Conservation (phyloP, 2,888 invertebrate species). For the Metacarcinus magister region DNA sequence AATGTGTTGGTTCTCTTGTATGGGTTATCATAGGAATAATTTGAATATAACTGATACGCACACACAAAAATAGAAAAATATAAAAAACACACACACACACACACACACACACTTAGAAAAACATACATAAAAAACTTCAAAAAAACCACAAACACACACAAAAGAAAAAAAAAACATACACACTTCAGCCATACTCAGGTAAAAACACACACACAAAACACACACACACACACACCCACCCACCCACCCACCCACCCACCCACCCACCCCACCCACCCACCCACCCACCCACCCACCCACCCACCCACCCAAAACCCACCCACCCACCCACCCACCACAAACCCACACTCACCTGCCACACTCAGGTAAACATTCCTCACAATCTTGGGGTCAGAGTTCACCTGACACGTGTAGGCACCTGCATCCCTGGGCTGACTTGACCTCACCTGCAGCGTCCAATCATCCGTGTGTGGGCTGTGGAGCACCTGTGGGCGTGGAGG, state of each 20-base stretch:
- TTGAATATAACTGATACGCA: too few species aligned
- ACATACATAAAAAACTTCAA: too few species aligned
- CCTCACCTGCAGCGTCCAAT: constrained; percentile 96
- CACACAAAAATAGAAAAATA: too few species aligned
- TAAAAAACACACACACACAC: too few species aligned
- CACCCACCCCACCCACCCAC: neutral
- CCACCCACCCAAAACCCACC: neutral
- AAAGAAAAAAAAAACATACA: neutral
- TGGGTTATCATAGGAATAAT: too few species aligned
- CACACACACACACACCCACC: neutral
- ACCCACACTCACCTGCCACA: constrained; percentile 69
- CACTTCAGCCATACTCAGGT: neutral
- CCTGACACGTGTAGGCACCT: constrained; percentile 85
- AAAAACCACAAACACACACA: too few species aligned
- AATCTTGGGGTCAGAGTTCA: constrained; percentile 76
- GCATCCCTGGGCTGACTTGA: constrained; percentile 96
- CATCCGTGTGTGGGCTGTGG: constrained; percentile 86
- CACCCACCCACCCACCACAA: too few species aligned
- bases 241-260: neutral
- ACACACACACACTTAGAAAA: too few species aligned
- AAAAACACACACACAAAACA: neutral
- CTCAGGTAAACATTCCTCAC: constrained; percentile 72
- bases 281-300: neutral
- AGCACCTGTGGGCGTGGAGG: constrained; percentile 53
- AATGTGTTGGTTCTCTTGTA: too few species aligned